Evolutionary conservation across 1,140 invertebrate genomes (phyloP), one percentile per base, ranked within the genome.

Genomic region (Gryllus bimaculatus): DNA sequence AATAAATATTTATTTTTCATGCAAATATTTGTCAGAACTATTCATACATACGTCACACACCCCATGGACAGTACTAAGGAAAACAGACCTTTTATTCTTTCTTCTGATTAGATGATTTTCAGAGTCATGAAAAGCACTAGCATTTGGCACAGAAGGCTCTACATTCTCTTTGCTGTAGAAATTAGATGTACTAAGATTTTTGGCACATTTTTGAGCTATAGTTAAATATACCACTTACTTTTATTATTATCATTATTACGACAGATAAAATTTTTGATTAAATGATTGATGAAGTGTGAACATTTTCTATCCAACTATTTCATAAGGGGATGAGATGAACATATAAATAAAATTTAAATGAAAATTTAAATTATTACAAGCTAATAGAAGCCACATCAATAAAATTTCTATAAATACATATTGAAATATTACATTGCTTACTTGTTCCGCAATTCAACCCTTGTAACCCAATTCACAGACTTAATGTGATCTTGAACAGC

Each of bases 391-490:
- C 74, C 8, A 26, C 8, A 75, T 0, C 15, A 21, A 0, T 4
- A 75, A 21, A 10, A n/a, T 21, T 3, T n/a, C 8, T n/a, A 75
- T 21, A 10, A 75, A 75, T 8, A n/a, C 74, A 75, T 13, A 15
- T 10, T n/a, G 73, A 39, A 76, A 18, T 47, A 15, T 15, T 73
- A 49, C 3, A 74, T 47, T 8, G 47, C 87, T 86, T 85, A 93
- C 93, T 96, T 96, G 83, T 95, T 93, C 82, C 93, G 89, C 73
- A 97, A 87, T 83, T 95, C 93, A 8, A 96, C 94, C 78, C 95
- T 88, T 47, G 95, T 96, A 47, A 95, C 94, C 94, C 95, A 97
- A 85, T 97, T 97, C 4, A 96, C 92, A 47, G 94, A 96, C 85
- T 95, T 96, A 21, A 97, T 90, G 86, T 97, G 93, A 87, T 93